These are phyloP conservation scores for Panagrolaimus sp. DNA, from an alignment of 1,140 invertebrate genomes.

Conservation along the genomic window DNA sequence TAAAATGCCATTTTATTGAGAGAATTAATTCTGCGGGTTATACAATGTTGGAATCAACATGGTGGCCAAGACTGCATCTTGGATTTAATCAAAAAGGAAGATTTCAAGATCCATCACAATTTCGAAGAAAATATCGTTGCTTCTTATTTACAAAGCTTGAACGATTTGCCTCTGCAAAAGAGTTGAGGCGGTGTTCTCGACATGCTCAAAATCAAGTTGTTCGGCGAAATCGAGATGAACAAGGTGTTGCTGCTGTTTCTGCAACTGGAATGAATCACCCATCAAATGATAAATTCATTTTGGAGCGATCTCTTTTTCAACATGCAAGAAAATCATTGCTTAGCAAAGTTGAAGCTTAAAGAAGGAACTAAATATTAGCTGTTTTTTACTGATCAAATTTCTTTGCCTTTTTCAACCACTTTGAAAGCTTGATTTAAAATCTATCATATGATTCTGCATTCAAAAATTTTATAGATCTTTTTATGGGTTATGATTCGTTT, in stretches of 20 bases:
- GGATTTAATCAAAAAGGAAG: constrained; percentile 24
- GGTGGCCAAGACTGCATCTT: constrained; percentile 16
- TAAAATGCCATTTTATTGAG: constrained; percentile 23
- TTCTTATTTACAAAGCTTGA: constrained; percentile 16
- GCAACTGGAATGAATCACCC: neutral
- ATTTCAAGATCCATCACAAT: constrained; percentile 23
- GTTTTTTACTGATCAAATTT: too few relatives aligned
- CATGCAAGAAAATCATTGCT: neutral
- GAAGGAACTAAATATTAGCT: too few relatives aligned
- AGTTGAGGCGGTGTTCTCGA: neutral
- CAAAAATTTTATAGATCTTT: too few relatives aligned
- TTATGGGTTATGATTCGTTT: too few relatives aligned
- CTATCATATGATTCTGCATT: too few relatives aligned
- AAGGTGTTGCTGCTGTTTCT: neutral
- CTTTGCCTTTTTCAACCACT: too few relatives aligned
- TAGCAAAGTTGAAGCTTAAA: constrained; percentile 10
- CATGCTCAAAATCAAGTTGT: constrained; percentile 1
- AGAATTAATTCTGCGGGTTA: constrained; percentile 18
- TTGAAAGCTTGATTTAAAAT: too few relatives aligned
- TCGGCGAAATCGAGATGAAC: neutral
- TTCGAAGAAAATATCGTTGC: constrained; percentile 1
- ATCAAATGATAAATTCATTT: neutral
- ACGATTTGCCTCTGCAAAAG: neutral
- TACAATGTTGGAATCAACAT: constrained; percentile 23
- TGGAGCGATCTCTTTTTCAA: constrained; percentile 5